phyloP scores from a whole-genome alignment of 2,888 invertebrate species.

The Mesorhabditis spiculigera region DNA sequence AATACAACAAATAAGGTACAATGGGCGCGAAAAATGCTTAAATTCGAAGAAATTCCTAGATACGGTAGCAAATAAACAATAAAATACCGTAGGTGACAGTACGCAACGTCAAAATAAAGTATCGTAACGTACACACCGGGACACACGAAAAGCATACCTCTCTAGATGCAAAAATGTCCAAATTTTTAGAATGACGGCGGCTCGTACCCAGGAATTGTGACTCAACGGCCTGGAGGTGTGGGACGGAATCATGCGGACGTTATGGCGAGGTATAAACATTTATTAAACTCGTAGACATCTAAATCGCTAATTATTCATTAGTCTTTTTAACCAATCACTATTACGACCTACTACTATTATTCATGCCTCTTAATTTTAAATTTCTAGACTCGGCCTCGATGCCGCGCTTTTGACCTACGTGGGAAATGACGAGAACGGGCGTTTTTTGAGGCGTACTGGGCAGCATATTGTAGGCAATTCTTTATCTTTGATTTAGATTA shows the following conservation, averaged over 20 bases:
- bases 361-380: background rate
- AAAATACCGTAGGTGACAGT: too few species aligned
- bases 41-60: too few species aligned
- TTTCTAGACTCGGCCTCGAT: constrained; percentile 30
- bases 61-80: too few species aligned
- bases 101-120: too few species aligned
- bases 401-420: constrained; percentile 72
- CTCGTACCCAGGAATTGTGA: constrained; percentile 71
- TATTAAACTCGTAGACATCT: background rate
- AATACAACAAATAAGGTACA: too few species aligned
- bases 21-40: too few species aligned
- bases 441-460: constrained; percentile 24
- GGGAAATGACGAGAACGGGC: constrained; percentile 69
- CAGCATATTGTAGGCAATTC: constrained; percentile 30
- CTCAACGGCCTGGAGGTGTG: constrained; percentile 78
- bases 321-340: background rate
- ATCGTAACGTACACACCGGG: too few species aligned
- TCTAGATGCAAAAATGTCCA: too few species aligned
- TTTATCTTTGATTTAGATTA: too few species aligned
- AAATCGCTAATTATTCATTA: background rate
- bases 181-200: constrained; percentile 73
- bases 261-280: constrained; percentile 63
- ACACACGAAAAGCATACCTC: too few species aligned
- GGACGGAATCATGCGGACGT: constrained; percentile 87
- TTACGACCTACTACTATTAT: background rate